Evolutionary conservation across 2,113 vertebrate species (phyloP).

Genomic region (Paratilapia polleni): DNA sequence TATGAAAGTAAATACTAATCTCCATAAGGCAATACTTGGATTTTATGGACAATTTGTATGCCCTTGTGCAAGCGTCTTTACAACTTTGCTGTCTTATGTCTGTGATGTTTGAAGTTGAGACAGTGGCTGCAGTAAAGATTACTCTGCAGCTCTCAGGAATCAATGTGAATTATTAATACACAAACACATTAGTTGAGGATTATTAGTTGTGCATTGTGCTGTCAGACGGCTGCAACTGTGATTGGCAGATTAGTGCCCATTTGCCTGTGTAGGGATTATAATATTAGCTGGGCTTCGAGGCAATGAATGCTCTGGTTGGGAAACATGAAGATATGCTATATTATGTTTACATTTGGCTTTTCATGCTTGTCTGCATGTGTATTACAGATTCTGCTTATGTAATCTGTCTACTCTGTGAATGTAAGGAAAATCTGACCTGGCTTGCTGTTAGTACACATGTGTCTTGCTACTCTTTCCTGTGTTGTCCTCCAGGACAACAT

Average conservation of each 20-base stretch:
- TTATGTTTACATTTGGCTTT: slow-evolving; percentile 28
- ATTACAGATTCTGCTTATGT: background rate
- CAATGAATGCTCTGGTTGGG: slow-evolving; percentile 1
- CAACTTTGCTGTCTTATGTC: background rate
- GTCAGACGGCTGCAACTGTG: slow-evolving; percentile 29
- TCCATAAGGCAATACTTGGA: slow-evolving; percentile 5
- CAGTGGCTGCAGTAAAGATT: background rate
- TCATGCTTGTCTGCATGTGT: slow-evolving; percentile 10
- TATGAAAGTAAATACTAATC: slow-evolving; percentile 2
- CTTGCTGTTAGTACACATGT: background rate
- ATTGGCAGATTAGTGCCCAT: slow-evolving; percentile 54
- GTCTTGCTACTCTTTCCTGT: background rate
- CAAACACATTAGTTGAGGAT: slow-evolving; percentile 58
- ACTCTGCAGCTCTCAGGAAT: background rate
- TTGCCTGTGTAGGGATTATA: slow-evolving; percentile 52
- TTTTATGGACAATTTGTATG: background rate
- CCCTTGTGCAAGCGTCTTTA: background rate
- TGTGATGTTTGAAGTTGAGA: background rate
- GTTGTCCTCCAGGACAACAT: background rate
- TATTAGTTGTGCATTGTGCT: slow-evolving; percentile 55
- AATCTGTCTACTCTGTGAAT: slow-evolving; percentile 6
- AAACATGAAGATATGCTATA: slow-evolving; percentile 19
- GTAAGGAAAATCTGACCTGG: background rate
- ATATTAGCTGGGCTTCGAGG: slow-evolving; percentile 25
- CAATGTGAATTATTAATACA: slow-evolving; percentile 51